Evolutionary conservation across 2,888 invertebrate genomes (phyloP).

Genomic region (Pedicia rivosa): DNA sequence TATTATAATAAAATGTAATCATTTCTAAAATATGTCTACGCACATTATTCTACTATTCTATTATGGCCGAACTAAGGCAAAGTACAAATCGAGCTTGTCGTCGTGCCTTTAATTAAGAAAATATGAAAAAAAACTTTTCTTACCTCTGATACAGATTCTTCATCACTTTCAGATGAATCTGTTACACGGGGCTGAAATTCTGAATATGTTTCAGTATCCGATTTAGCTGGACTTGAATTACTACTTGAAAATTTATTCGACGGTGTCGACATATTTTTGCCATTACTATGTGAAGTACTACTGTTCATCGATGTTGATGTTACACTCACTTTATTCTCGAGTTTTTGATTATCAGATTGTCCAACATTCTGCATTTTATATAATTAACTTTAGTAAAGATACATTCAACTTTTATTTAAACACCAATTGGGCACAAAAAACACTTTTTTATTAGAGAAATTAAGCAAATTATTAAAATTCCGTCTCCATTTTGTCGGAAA

Average conservation of each 20-base stretch:
- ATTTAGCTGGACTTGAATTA: slow-evolving; percentile 68
- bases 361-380: slow-evolving; percentile 80
- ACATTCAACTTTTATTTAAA: slow-evolving; percentile 8
- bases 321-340: slow-evolving; percentile 30
- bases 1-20: too few relatives aligned
- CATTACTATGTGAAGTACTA: slow-evolving; percentile 17
- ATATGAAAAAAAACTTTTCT: slow-evolving; percentile 23
- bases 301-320: slow-evolving; percentile 11
- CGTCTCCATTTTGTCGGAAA: too few relatives aligned
- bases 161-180: slow-evolving; percentile 90
- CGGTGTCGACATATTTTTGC: slow-evolving; percentile 17
- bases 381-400: background rate
- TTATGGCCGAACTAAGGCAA: slow-evolving; percentile 1
- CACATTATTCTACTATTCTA: slow-evolving; percentile 1
- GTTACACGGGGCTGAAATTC: slow-evolving; percentile 76
- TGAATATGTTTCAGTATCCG: slow-evolving; percentile 75
- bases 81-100: background rate
- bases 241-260: slow-evolving; percentile 52
- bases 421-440: slow-evolving; percentile 7
- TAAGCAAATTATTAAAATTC: too few relatives aligned
- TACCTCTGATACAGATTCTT: slow-evolving; percentile 94
- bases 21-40: slow-evolving; percentile 4
- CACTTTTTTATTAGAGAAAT: too few relatives aligned
- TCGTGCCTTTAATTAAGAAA: too few relatives aligned
- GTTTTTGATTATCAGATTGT: slow-evolving; percentile 71